phyloP scores from a whole-genome alignment of 37 sponge, comb jelly and placozoan species.

The Lycopodina hypogea region DNA sequence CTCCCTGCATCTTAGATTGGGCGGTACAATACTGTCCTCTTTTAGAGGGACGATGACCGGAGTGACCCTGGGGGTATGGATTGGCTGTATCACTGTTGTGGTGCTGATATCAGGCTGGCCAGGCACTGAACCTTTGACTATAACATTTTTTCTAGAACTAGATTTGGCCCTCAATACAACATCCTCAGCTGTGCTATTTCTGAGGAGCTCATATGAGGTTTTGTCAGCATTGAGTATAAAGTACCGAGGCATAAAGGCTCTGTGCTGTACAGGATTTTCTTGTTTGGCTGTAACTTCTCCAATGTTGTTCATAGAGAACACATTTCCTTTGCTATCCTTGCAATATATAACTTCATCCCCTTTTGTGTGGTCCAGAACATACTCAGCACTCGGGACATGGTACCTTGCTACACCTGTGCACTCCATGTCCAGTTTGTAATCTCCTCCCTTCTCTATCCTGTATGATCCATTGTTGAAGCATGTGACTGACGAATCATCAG shows the following conservation, averaged over 20 bases:
- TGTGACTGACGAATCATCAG: slow-evolving; percentile 15
- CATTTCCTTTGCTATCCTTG: slow-evolving; percentile 5
- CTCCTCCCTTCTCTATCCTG: slow-evolving; percentile 1
- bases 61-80: background rate
- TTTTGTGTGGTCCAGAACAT: slow-evolving; percentile 37
- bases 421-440: slow-evolving; percentile 18
- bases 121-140: slow-evolving; percentile 40
- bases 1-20: slow-evolving; percentile 9
- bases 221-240: slow-evolving; percentile 61
- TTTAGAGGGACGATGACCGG: slow-evolving; percentile 30
- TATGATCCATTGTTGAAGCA: slow-evolving; percentile 21
- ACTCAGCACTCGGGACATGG: background rate
- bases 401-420: slow-evolving; percentile 26
- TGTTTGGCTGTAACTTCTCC: slow-evolving; percentile 6
- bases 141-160: slow-evolving; percentile 14
- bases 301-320: slow-evolving; percentile 21
- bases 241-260: slow-evolving; percentile 34
- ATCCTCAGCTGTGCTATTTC: background rate
- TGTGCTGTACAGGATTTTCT: slow-evolving; percentile 1
- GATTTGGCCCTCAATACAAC: slow-evolving; percentile 16
- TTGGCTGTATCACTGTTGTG: slow-evolving; percentile 23
- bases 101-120: background rate
- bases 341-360: slow-evolving; percentile 12
- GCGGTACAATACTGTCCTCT: slow-evolving; percentile 50
- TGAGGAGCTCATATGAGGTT: slow-evolving; percentile 41